Evolutionary conservation across 1,140 invertebrate species (phyloP).

Genomic region (Sarcophaga peregrina): DNA sequence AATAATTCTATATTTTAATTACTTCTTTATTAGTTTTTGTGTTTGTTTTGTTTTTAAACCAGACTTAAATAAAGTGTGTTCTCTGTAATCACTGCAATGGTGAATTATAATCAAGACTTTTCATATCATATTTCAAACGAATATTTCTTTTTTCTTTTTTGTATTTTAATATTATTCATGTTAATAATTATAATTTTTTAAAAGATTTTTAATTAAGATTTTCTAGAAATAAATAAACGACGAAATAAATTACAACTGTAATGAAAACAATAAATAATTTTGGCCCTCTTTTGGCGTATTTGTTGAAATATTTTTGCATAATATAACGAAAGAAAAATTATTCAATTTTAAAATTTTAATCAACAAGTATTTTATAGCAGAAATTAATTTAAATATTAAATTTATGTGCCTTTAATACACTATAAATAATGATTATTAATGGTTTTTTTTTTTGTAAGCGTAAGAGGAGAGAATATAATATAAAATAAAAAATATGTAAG

Average conservation of each 20-base stretch:
- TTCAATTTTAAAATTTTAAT: constrained; percentile 14
- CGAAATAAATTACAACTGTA: neutral
- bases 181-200: no score
- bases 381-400: neutral
- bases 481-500: no score
- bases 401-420: neutral
- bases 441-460: neutral
- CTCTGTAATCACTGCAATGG: neutral
- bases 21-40: no score
- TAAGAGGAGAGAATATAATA: neutral
- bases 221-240: neutral
- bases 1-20: neutral
- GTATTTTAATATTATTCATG: no score
- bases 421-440: neutral
- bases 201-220: neutral
- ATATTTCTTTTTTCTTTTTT: neutral
- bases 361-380: neutral
- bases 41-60: neutral
- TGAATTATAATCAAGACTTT: neutral
- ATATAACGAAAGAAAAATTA: neutral
- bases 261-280: constrained; percentile 11
- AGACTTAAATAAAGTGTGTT: neutral
- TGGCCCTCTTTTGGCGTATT: neutral
- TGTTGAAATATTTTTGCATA: neutral
- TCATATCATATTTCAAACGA: constrained; percentile 11